Evolutionary conservation across 2,113 vertebrate species (phyloP).

Genomic region (Polypterus bichir): DNA sequence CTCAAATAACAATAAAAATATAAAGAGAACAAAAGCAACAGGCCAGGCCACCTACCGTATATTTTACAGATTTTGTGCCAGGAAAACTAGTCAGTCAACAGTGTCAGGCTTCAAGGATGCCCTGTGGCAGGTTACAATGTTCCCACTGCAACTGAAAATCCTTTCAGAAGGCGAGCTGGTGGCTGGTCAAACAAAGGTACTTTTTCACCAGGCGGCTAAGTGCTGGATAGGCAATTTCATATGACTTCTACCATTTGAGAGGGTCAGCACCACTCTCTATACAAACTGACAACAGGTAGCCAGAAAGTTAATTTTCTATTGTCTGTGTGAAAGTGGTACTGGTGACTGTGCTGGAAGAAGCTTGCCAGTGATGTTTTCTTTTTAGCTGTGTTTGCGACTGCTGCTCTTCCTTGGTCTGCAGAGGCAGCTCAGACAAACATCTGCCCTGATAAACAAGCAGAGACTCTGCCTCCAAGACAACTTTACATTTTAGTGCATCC

Average conservation of each 20-base stretch:
- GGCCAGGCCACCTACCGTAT: no score
- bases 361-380: constrained; percentile 12
- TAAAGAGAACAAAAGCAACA: no score
- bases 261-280: constrained; percentile 16
- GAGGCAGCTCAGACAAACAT: no score
- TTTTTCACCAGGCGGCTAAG: constrained; percentile 19
- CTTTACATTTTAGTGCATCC: constrained; percentile 14
- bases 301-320: constrained; percentile 16
- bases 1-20: no score
- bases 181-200: constrained; percentile 11
- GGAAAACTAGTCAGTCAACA: constrained; percentile 20
- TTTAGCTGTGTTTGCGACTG: constrained; percentile 10
- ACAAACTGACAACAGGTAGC: constrained; percentile 14
- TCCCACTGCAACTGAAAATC: constrained; percentile 22
- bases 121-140: constrained; percentile 19
- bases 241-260: constrained; percentile 19
- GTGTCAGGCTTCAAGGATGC: constrained; percentile 18
- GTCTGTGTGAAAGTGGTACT: constrained; percentile 10
- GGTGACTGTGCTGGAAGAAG: constrained; percentile 16
- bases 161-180: constrained; percentile 17
- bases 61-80: constrained; percentile 13
- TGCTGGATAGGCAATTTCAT: constrained; percentile 17
- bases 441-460: no score
- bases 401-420: constrained; percentile 1
- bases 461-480: constrained; percentile 9